A percentile compares a stretch with the other conserved stretches of the same genome.
phyloP scores from a whole-genome alignment of 2,888 invertebrate genomes.

The Euclidia mi region DNA sequence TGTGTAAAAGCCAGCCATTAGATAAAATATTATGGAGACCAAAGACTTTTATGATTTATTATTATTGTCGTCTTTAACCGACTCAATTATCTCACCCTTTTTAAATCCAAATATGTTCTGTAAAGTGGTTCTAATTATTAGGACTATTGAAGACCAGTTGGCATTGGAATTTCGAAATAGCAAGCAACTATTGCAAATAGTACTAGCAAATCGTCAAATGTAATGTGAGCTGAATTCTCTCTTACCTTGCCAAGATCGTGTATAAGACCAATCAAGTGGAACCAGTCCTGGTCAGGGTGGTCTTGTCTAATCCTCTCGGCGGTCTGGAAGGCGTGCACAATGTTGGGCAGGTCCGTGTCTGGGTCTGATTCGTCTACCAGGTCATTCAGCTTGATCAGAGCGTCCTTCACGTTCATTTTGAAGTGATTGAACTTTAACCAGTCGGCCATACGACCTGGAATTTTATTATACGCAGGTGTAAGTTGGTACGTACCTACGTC shows the following conservation, averaged over 20 bases:
- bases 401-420: conserved; percentile 95
- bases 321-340: conserved; percentile 98
- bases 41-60: no score
- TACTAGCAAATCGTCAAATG: neutral
- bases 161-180: no score
- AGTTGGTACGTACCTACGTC: no score
- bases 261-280: conserved; percentile 98
- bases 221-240: neutral
- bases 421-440: conserved; percentile 97
- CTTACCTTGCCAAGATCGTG: conserved; percentile 97
- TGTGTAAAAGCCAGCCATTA: no score
- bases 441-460: conserved; percentile 91
- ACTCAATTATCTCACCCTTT: no score
- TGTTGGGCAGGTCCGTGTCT: conserved; percentile 97
- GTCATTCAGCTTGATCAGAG: conserved; percentile 95
- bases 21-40: no score
- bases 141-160: no score
- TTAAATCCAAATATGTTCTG: no score
- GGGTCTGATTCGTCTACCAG: conserved; percentile 99
- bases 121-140: no score
- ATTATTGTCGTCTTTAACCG: no score
- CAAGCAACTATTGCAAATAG: neutral
- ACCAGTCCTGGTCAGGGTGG: conserved; percentile 97
- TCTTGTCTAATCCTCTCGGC: conserved; percentile 96
- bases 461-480: no score